Evolutionary conservation across 2,888 invertebrate genomes (phyloP), one percentile per base, ranked within the genome.

Genomic region (Beris morrisii): DNA sequence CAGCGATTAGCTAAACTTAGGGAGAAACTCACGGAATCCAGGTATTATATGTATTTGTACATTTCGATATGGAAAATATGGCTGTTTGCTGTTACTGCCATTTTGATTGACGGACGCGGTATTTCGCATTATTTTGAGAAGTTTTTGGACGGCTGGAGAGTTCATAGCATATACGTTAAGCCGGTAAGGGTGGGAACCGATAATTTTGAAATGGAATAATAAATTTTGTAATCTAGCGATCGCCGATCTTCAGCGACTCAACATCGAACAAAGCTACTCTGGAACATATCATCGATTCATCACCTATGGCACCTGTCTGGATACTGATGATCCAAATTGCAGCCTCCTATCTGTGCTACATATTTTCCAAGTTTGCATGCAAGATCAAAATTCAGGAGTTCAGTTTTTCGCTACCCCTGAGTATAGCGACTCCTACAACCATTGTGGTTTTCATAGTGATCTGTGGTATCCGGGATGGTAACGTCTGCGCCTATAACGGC

Each of bases 311-410:
- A 6, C 76, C 80, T 57, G 71, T 89, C 43, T 85, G 86, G 79
- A 84, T 89, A 0, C 81, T 88, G 22, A 69, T 88, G 0, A 83
- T 91, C 38, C 92, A 93, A 78, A 83, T 89, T 1, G 70, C 80
- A 0, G 78, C 88, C 0, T 86, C 90, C 2, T 88, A 91, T 73
- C 71, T 90, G 9, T 86, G 87, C 72, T 90, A 87, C 74, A 82
- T 83, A 22, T 85, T 85, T 69, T 85, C 88, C 4, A 95, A 93
- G 81, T 92, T 93, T 72, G 90, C 93, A 0, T 93, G 93, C 82
- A 92, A 92, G 82, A 90, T 94, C 70, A 87, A 91, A 77, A 94
- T 97, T 76, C 95, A 96, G 78, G 86, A 88, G 64, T 89, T 93
- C 77, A 91, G 94, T 73, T 95, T 91, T 74, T 91, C 95, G 0